Evolutionary conservation across 2,888 invertebrate genomes (phyloP), one percentile per base, ranked within the genome.

Genomic region (Eudemis profundana): DNA sequence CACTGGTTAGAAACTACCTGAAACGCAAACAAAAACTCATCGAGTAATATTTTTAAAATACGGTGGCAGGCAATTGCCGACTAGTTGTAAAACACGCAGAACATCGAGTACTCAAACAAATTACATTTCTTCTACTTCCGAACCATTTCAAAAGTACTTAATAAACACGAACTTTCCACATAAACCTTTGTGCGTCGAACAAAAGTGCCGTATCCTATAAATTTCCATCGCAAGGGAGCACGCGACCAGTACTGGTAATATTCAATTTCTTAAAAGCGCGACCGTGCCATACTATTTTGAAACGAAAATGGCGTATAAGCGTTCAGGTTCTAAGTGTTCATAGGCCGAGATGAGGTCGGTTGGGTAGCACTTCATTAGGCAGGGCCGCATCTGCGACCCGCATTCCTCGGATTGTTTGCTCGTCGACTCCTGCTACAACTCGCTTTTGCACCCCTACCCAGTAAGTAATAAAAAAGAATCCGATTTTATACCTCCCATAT

Each of bases 251-350:
- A 27, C 40, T 73, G 73, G 75, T 77, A 79, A 81, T 78, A 79
- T 86, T 85, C 82, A 85, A 87, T 90, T 86, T 81, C 83, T 83
- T 89, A 87, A 89, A 87, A 87, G 86, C 82, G 75, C 62, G 70
- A 73, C 69, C 19, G 54, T 40, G 46, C 19, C 60, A n/a, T 15
- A 17, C 3, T 12, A 29, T 27, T 29, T 19, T 19, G 19, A 42
- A 27, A 8, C 42, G 17, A 56, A 56, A 56, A 56, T 1, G 44
- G n/a, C 29, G 29, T 44, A 44, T 44, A 56, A 7, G 17, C 17
- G 8, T 44, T 56, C 0, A 56, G 29, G 42, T 17, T n/a, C 0
- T n/a, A n/a, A 56, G 33, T 29, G 29, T 56, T 29, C 29, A 56
- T 56, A 56, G 42, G 27, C n/a, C 19, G 42, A 29, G 29, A 36